Conservation (phyloP, 2,797 vertebrate genomes). For the Anabacerthia variegaticeps region DNA sequence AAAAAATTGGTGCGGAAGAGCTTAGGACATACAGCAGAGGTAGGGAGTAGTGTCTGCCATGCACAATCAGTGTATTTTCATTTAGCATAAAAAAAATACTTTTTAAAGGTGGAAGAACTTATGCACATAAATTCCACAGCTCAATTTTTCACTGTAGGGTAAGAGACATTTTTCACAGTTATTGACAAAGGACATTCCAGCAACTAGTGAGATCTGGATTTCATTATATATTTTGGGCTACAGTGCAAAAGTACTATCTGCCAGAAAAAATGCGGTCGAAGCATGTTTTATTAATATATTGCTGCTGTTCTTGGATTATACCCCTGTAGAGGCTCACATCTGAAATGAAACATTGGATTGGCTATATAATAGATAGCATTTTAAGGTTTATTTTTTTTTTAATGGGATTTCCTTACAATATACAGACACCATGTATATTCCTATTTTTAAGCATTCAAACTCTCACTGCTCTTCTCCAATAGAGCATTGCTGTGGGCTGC, state of each 20-base stretch:
- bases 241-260: conserved; percentile 19
- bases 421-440: background rate
- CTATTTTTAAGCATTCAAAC: background rate
- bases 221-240: conserved; percentile 38
- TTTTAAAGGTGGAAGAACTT: conserved; percentile 40
- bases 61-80: conserved; percentile 4
- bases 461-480: background rate
- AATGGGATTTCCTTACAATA: background rate
- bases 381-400: background rate
- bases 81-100: conserved; percentile 1
- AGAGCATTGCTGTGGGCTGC: background rate
- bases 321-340: background rate
- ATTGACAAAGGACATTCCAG: conserved; percentile 48
- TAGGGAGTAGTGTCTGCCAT: background rate
- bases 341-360: conserved; percentile 19
- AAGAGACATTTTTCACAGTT: conserved; percentile 50
- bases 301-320: conserved; percentile 62
- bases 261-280: conserved; percentile 26
- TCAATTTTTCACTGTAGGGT: background rate
- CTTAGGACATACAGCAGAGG: background rate
- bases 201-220: conserved; percentile 53
- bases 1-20: background rate
- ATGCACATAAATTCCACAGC: conserved; percentile 21
- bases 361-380: background rate
- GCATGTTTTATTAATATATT: conserved; percentile 61